phyloP scores from a whole-genome alignment of 2,797 vertebrate genomes.

The Xerus rutilus region DNA sequence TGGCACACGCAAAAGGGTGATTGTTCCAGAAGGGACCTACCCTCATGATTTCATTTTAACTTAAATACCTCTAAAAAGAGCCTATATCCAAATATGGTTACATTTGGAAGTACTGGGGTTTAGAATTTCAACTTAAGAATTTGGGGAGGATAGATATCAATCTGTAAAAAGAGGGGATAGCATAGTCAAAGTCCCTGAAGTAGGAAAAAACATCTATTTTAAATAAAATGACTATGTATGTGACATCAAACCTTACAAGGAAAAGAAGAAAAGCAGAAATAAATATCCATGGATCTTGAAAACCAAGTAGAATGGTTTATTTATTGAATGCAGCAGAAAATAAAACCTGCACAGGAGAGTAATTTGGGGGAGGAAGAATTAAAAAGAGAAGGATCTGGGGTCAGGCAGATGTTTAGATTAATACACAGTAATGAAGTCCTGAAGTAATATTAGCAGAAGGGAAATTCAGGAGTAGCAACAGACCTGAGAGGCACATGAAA shows the following conservation, averaged over 20 bases:
- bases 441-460: background rate
- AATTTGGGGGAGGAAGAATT: background rate
- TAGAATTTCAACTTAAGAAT: background rate
- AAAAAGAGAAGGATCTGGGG: background rate
- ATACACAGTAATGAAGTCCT: background rate
- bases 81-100: background rate
- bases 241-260: background rate
- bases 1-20: fast-evolving
- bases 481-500: background rate
- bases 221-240: background rate
- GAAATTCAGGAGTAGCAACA: background rate
- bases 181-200: background rate
- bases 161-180: background rate
- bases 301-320: background rate
- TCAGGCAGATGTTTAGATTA: background rate
- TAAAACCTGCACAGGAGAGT: background rate
- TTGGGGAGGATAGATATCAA: background rate
- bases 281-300: background rate
- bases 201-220: background rate
- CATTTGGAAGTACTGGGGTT: background rate
- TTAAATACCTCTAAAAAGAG: background rate
- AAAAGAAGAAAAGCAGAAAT: background rate
- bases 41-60: background rate
- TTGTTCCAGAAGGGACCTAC: background rate
- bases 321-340: background rate